Base-by-base conservation (phyloP, 2,888 invertebrate genomes). In the Frankliniella intonsa region DNA sequence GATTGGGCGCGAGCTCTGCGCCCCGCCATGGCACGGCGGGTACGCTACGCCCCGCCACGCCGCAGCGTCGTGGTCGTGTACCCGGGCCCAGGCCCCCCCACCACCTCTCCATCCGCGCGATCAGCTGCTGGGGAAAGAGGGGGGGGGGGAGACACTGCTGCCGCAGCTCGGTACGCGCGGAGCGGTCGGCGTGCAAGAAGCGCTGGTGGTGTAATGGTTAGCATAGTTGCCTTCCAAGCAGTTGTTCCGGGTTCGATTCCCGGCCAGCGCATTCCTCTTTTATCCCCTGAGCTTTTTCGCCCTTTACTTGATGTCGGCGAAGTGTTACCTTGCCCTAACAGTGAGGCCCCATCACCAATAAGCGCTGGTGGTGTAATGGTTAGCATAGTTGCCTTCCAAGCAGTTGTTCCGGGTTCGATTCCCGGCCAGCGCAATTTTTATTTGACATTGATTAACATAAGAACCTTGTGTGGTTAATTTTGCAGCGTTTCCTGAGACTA, bases 201-300 rank as follows among this genome's bases (percentile, higher is more conserved):
- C 69, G 69, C 69, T 76, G 87, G 87, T 87, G 86, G 87, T 87
- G 87, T 87, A 87, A 87, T 87, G 87, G 86, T 87, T 85, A 86
- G 86, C 86, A 86, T 86, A 86, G 86, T 85, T 86, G 86, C 85
- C 86, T 86, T 86, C 86, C 85, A 86, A 86, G 86, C 86, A 86
- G 86, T 86, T 86, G 86, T 86, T 86, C 86, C 86, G 86, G 86
- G 86, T 86, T 86, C 86, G 86, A 86, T 86, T 86, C 86, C 86
- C 86, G 86, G 86, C 86, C 86, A 86, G 86, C 86, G 86, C 86
- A 86, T 22, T 1, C 10, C 0, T 76, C 3, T 76, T 76, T 22
- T 19, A 9, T n/a, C 17, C n/a, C 3, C 65, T 3, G 51, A 11
- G 51, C 51, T 51, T 51, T 55, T 7, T 55, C 19, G 55, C 55